These are phyloP conservation scores for Beroe forskalii DNA, from an alignment of 37 sponge, comb jelly and placozoan genomes.

Conservation along the genomic window DNA sequence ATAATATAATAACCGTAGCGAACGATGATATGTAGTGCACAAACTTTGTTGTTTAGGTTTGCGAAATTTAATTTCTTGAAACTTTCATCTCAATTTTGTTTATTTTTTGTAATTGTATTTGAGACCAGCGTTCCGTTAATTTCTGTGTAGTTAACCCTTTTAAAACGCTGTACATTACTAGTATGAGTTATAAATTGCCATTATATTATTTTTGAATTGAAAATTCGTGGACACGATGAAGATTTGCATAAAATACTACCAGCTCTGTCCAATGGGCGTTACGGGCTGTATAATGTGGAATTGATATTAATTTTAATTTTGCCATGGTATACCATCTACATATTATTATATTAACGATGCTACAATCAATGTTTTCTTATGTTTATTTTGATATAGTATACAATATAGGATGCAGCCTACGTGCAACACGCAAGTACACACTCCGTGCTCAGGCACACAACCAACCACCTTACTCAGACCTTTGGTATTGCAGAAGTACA, in stretches of 20 bases:
- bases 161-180: constrained; percentile 6
- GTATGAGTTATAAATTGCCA: too few species aligned
- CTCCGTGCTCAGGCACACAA: not conserved
- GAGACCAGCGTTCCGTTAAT: constrained; percentile 45
- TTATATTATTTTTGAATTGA: constrained; percentile 2
- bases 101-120: constrained; percentile 66
- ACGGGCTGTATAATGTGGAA: not conserved
- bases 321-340: not conserved
- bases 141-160: not conserved
- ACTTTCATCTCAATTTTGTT: constrained; percentile 64
- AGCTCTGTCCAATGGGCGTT: not conserved
- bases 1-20: not conserved
- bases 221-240: too few species aligned
- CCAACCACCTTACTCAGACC: not conserved
- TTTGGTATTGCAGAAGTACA: not conserved
- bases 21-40: not conserved
- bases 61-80: constrained; percentile 17
- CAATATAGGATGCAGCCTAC: not conserved
- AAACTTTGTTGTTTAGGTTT: constrained; percentile 37
- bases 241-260: too few species aligned
- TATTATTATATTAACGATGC: not conserved
- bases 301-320: not conserved
- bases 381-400: constrained; percentile 61
- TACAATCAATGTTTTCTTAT: constrained; percentile 57
- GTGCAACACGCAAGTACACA: not conserved